Conservation (phyloP, 1,140 invertebrate genomes). For the Aradophagus sp. region DNA sequence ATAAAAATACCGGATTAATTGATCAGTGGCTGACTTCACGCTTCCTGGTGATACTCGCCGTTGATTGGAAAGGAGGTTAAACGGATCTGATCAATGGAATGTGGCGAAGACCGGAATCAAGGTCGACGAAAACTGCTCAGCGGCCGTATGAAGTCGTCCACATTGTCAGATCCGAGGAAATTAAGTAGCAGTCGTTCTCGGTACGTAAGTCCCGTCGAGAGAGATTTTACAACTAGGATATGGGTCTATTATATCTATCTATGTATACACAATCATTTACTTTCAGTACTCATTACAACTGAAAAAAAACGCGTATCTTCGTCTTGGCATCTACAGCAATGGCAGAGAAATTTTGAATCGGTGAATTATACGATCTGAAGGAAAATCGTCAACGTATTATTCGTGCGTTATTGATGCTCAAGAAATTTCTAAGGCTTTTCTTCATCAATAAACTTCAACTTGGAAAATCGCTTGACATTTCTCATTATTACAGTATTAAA, state of each 20-base stretch:
- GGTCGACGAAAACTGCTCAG: slow-evolving; percentile 55
- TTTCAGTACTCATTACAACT: slow-evolving; percentile 15
- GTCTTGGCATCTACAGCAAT: too few species aligned
- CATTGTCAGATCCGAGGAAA: slow-evolving; percentile 48
- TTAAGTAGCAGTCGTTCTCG: slow-evolving; percentile 31
- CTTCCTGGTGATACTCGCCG: too few species aligned
- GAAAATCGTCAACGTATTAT: too few species aligned
- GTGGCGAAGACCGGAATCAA: slow-evolving; percentile 67
- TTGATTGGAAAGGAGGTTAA: slow-evolving; percentile 63
- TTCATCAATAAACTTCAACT: too few species aligned
- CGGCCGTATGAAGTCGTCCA: slow-evolving; percentile 47
- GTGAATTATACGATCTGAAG: too few species aligned
- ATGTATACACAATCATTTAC: slow-evolving; percentile 8
- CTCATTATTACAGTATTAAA: too few species aligned
- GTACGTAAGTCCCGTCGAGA: slow-evolving; percentile 8
- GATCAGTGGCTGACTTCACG: too few species aligned
- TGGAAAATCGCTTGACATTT: too few species aligned
- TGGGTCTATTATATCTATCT: slow-evolving; percentile 3
- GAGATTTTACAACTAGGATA: slow-evolving; percentile 13
- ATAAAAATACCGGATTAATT: too few species aligned
- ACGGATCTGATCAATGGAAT: slow-evolving; percentile 60
- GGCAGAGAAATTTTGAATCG: too few species aligned
- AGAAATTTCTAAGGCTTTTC: too few species aligned
- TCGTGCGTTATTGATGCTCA: too few species aligned
- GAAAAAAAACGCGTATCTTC: not conserved